phyloP scores from a whole-genome alignment of 2,113 vertebrate genomes.

The Zosterops borbonicus region DNA sequence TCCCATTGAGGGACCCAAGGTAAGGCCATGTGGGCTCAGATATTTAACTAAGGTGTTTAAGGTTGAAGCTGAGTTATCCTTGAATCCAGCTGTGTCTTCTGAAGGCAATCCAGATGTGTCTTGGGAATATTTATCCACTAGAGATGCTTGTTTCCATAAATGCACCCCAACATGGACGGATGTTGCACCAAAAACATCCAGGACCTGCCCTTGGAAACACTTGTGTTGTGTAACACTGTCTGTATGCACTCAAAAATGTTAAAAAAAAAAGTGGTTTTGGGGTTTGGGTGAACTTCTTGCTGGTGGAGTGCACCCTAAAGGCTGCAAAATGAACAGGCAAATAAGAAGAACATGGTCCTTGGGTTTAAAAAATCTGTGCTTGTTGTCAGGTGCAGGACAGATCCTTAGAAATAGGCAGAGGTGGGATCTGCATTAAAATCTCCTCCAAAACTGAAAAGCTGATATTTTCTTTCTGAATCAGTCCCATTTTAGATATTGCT shows the following conservation, averaged over 20 bases:
- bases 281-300: background rate
- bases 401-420: background rate
- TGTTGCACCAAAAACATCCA: background rate
- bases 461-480: background rate
- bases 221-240: background rate
- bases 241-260: background rate
- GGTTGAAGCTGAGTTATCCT: background rate
- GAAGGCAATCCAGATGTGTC: background rate
- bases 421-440: fast-evolving
- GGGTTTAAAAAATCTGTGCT: background rate
- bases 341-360: background rate
- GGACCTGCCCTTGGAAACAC: background rate
- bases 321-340: background rate
- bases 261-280: background rate
- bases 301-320: background rate
- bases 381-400: background rate
- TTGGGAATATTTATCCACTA: background rate
- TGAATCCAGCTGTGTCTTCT: background rate
- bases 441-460: background rate
- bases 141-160: background rate
- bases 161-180: background rate
- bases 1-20: background rate
- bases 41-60: background rate
- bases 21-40: background rate
- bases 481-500: background rate